Evolutionary conservation across 2,797 vertebrate genomes (phyloP).

Genomic region (Novumbra hubbsi): DNA sequence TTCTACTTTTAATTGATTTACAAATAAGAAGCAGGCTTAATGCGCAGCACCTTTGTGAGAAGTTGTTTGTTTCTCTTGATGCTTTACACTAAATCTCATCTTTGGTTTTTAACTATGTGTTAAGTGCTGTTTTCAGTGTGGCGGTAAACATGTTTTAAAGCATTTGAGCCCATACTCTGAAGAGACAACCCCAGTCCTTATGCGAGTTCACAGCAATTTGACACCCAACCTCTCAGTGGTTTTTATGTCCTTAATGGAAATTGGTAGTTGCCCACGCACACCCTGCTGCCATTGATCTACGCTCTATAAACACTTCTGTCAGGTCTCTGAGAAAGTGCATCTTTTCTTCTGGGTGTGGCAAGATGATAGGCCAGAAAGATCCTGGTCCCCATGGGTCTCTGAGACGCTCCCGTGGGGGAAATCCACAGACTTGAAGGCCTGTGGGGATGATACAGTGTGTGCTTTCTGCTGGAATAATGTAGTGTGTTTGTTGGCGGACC

Average conservation of each 20-base stretch:
- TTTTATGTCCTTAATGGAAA: constrained; percentile 58
- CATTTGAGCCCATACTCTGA: constrained; percentile 51
- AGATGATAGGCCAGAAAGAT: constrained; percentile 28
- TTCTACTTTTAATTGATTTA: not conserved
- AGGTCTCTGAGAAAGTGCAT: constrained; percentile 41
- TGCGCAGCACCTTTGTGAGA: not conserved
- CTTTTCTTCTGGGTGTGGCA: constrained; percentile 44
- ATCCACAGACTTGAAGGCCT: constrained; percentile 25
- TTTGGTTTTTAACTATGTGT: constrained; percentile 49
- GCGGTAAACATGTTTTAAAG: constrained; percentile 53
- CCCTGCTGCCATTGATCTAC: constrained; percentile 51
- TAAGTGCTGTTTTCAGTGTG: constrained; percentile 53
- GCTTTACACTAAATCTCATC: constrained; percentile 39
- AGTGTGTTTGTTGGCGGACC: constrained; percentile 11
- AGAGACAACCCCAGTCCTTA: constrained; percentile 5
- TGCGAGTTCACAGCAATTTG: constrained; percentile 56
- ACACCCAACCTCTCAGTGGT: constrained; percentile 57
- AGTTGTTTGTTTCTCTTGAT: constrained; percentile 16
- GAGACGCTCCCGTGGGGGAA: constrained; percentile 22
- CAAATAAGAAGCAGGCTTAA: not conserved
- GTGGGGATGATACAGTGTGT: constrained; percentile 23
- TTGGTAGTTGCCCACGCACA: constrained; percentile 50
- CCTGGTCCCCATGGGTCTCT: constrained; percentile 14
- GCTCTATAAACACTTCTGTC: constrained; percentile 64
- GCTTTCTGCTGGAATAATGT: constrained; percentile 22